Conservation (phyloP, 2,113 vertebrate genomes). For the Phalacrocorax aristotelis region DNA sequence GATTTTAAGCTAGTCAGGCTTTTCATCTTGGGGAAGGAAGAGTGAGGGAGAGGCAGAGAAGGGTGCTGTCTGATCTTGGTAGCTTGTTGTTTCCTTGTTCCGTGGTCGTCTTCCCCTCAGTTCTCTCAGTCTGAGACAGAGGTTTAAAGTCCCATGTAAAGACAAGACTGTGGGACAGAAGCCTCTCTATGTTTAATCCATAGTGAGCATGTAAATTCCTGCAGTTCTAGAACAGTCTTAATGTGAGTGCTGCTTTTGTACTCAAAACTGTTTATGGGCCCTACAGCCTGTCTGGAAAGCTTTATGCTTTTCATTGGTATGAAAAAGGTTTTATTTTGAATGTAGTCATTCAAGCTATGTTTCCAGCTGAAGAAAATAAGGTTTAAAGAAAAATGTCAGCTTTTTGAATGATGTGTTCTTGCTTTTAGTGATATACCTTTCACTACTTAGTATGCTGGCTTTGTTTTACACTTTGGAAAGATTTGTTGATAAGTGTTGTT, state of each 20-base stretch:
- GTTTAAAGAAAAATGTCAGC: background rate
- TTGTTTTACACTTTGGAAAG: background rate
- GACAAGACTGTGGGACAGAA: background rate
- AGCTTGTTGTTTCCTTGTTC: background rate
- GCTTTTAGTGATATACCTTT: background rate
- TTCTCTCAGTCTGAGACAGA: background rate
- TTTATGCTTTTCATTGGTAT: background rate
- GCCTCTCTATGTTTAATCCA: background rate
- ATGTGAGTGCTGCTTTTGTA: background rate
- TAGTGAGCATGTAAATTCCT: background rate
- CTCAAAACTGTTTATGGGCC: background rate
- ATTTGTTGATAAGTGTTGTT: background rate
- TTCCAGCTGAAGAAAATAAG: background rate
- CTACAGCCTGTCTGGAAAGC: background rate
- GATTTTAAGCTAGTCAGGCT: background rate
- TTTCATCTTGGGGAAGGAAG: background rate
- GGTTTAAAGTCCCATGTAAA: background rate
- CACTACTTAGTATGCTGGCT: background rate
- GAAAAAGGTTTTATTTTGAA: background rate
- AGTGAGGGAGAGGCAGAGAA: background rate
- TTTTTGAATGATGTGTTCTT: background rate
- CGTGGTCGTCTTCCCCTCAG: background rate
- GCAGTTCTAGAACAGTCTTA: background rate
- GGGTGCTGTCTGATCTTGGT: background rate
- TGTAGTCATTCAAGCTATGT: background rate